Evolutionary conservation across 2,113 vertebrate species (phyloP).

Genomic region (Etheostoma spectabile): DNA sequence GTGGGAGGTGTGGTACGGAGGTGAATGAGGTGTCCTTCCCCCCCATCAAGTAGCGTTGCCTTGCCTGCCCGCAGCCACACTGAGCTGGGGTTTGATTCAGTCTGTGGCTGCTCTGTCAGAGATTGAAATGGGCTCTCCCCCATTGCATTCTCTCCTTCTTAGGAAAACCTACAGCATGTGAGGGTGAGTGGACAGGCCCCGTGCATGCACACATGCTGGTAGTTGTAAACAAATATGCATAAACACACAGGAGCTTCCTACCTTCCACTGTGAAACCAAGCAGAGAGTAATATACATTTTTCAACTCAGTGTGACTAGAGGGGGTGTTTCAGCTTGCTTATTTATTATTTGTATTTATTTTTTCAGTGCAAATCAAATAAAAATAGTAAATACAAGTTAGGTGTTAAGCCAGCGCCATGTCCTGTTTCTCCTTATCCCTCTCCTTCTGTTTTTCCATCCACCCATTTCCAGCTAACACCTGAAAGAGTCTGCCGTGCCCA

Average conservation of each 20-base stretch:
- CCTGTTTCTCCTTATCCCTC: conserved; percentile 29
- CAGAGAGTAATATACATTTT: conserved; percentile 13
- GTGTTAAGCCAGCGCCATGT: conserved; percentile 1
- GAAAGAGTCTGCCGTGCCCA: conserved; percentile 57
- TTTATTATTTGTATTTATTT: conserved; percentile 11
- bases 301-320: not conserved
- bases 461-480: conserved; percentile 51
- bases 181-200: conserved; percentile 30
- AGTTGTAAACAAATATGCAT: conserved; percentile 38
- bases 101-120: conserved; percentile 92
- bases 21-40: conserved; percentile 83
- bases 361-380: not conserved
- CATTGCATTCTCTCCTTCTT: conserved; percentile 36
- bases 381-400: not conserved
- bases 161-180: conserved; percentile 14
- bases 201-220: conserved; percentile 19
- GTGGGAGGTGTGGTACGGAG: conserved; percentile 84
- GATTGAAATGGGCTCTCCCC: conserved; percentile 89
- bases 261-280: conserved; percentile 16
- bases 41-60: conserved; percentile 87
- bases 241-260: conserved; percentile 25
- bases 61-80: conserved; percentile 90
- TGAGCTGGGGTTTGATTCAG: conserved; percentile 94
- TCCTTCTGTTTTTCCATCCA: conserved; percentile 10
- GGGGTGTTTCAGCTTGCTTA: not conserved